Percentiles rank a stretch among this genome's conserved stretches.
These are phyloP conservation scores for Dendrocincla fuliginosa DNA, from an alignment of 2,797 vertebrate genomes.

Conservation along the genomic window DNA sequence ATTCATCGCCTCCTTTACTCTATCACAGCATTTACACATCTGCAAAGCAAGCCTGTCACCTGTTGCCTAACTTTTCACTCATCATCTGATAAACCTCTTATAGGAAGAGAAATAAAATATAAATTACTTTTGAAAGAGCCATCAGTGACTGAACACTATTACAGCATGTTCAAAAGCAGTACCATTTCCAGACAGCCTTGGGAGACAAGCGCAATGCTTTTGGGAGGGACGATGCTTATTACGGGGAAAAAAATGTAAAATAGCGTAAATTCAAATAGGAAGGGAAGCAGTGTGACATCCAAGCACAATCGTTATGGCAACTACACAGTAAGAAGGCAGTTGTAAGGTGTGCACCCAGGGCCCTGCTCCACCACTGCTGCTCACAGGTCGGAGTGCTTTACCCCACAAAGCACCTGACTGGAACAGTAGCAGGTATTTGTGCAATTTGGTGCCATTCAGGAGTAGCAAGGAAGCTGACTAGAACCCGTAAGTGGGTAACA, in stretches of 20 bases:
- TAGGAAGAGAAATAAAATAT: conserved; percentile 13
- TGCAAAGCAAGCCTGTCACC: not conserved
- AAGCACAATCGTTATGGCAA: conserved; percentile 72
- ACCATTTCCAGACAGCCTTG: conserved; percentile 17
- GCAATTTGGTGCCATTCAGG: not conserved
- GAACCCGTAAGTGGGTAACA: not conserved
- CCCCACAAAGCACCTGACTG: not conserved
- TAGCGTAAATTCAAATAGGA: conserved; percentile 56
- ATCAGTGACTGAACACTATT: conserved; percentile 27
- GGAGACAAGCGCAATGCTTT: conserved; percentile 16
- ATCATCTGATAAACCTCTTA: not conserved
- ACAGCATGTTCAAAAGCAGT: not conserved
- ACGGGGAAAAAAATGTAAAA: not conserved
- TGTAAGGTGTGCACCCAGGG: conserved; percentile 7
- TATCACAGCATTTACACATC: not conserved
- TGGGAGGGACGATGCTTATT: conserved; percentile 12
- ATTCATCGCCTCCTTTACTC: not conserved
- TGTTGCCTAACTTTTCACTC: not conserved
- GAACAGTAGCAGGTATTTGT: not conserved
- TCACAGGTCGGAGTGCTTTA: not conserved
- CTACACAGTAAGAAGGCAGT: conserved; percentile 22
- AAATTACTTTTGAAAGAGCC: conserved; percentile 8
- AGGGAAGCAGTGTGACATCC: conserved; percentile 46
- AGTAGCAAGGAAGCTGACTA: not conserved
- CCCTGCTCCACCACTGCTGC: not conserved